These are phyloP conservation scores for Leucoraja erinaceus DNA, from an alignment of 2,113 vertebrate species.

Conservation along the genomic window DNA sequence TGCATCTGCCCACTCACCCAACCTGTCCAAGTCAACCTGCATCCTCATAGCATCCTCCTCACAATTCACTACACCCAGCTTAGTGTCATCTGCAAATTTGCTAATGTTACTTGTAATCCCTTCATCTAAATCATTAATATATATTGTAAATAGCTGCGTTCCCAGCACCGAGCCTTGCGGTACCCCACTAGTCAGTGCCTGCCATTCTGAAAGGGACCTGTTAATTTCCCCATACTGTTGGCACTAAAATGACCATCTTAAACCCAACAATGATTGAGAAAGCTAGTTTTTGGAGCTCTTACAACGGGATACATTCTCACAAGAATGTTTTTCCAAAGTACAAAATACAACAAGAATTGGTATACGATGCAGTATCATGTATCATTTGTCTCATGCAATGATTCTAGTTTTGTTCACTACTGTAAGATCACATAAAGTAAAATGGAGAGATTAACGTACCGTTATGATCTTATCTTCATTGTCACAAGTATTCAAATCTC, in stretches of 20 bases:
- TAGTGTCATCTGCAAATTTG: too few relatives aligned
- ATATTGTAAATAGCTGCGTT: too few relatives aligned
- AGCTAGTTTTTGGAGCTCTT: too few relatives aligned
- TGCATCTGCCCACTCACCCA: too few relatives aligned
- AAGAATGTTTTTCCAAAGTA: not conserved
- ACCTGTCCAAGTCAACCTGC: too few relatives aligned
- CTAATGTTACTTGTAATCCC: too few relatives aligned
- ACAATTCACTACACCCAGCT: too few relatives aligned
- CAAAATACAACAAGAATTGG: not conserved
- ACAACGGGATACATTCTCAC: not conserved
- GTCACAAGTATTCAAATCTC: slow-evolving; percentile 73
- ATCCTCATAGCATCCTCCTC: too few relatives aligned
- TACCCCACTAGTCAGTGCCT: too few relatives aligned
- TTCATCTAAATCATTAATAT: too few relatives aligned
- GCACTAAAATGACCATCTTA: not conserved
- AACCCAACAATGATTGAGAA: not conserved
- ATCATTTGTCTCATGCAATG: not conserved
- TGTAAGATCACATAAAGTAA: not conserved
- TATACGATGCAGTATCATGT: not conserved
- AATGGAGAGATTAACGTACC: slow-evolving; percentile 48
- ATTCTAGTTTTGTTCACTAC: not conserved
- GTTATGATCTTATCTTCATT: slow-evolving; percentile 69
- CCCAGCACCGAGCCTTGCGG: too few relatives aligned
- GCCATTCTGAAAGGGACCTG: too few relatives aligned
- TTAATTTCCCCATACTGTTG: not conserved